Evolutionary conservation across 64 coral and sea anemone species (phyloP).

Genomic region (Actinia equina): DNA sequence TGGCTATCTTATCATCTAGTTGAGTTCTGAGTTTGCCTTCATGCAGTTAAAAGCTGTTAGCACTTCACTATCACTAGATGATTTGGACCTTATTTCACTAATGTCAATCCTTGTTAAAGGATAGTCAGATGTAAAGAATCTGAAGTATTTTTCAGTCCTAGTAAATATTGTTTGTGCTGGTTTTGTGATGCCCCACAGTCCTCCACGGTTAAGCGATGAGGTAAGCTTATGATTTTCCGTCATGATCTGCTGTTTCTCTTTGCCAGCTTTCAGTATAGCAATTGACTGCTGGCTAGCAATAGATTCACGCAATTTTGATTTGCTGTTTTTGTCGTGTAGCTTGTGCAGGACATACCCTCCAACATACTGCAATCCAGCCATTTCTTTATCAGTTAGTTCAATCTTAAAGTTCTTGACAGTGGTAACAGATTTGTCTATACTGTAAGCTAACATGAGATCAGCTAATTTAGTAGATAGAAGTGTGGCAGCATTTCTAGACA

Average conservation of each 20-base stretch:
- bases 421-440: conserved; percentile 9
- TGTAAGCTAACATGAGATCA: neutral
- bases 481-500: conserved; percentile 26
- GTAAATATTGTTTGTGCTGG: conserved; percentile 26
- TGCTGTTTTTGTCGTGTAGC: conserved; percentile 34
- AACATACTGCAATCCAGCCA: conserved; percentile 47
- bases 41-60: too few species aligned
- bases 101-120: too few species aligned
- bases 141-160: conserved; percentile 32
- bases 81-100: too few species aligned
- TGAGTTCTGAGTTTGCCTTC: too few species aligned
- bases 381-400: conserved; percentile 41
- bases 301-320: neutral
- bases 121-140: neutral
- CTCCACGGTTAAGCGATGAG: conserved; percentile 25
- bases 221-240: conserved; percentile 37
- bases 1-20: too few species aligned
- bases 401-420: neutral
- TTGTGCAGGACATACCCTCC: conserved; percentile 50
- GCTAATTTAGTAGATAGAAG: conserved; percentile 13
- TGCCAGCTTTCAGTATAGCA: conserved; percentile 31
- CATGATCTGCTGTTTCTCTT: conserved; percentile 8
- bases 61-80: too few species aligned
- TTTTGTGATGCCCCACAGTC: conserved; percentile 32
- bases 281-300: neutral